These are phyloP conservation scores for Encarsia formosa DNA, from an alignment of 2,888 invertebrate species.

Conservation along the genomic window DNA sequence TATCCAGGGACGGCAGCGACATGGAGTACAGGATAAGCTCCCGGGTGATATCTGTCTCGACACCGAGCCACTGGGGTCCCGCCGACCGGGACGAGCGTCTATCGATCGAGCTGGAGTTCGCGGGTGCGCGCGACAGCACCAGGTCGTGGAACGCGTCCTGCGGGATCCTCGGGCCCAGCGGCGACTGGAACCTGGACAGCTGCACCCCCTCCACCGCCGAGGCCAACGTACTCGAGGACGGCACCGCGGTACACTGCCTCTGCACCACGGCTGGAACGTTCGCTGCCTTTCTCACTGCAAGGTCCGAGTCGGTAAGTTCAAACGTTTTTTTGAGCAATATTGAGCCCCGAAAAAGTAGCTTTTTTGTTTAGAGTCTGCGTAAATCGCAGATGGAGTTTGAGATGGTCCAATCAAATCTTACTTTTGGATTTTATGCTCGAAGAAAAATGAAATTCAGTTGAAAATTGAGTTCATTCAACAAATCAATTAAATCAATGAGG, in stretches of 20 bases:
- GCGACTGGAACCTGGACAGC: constrained; percentile 61
- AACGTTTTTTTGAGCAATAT: too few relatives aligned
- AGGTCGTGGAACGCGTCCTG: constrained; percentile 53
- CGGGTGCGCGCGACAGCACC: constrained; percentile 30
- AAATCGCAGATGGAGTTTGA: too few relatives aligned
- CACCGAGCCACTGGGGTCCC: constrained; percentile 24
- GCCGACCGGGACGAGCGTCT: constrained; percentile 7
- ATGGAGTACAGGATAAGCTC: constrained; percentile 65
- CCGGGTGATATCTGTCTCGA: constrained; percentile 53
- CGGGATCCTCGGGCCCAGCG: constrained; percentile 52
- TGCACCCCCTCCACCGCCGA: constrained; percentile 52
- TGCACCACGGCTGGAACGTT: constrained; percentile 63
- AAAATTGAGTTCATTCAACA: too few relatives aligned
- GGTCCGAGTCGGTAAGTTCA: constrained; percentile 38
- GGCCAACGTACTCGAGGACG: background rate
- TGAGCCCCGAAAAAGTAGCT: too few relatives aligned
- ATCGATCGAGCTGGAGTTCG: constrained; percentile 22
- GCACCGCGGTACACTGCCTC: constrained; percentile 55
- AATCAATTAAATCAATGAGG: too few relatives aligned
- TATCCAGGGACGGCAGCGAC: constrained; percentile 61
- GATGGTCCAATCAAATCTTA: too few relatives aligned
- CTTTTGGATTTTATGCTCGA: too few relatives aligned
- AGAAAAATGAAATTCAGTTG: too few relatives aligned
- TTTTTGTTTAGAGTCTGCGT: too few relatives aligned
- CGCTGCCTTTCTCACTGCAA: constrained; percentile 60